Evolutionary conservation across 2,113 vertebrate species (phyloP).

Genomic region (Lycaon pictus): DNA sequence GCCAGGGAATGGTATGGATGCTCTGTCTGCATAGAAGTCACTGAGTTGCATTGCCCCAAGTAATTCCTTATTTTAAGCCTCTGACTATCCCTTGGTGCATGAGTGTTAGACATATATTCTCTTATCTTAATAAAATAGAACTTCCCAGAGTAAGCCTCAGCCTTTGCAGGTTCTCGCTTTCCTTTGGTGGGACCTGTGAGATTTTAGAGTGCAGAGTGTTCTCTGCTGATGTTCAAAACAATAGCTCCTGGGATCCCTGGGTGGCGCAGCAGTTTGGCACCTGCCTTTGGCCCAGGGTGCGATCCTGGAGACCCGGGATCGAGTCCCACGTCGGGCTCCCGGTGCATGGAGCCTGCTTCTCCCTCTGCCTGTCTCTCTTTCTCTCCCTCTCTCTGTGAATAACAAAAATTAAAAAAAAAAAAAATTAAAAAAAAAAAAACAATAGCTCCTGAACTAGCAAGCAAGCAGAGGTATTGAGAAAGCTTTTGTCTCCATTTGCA

Average conservation of each 20-base stretch:
- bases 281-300: too few relatives aligned
- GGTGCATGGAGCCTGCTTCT: too few relatives aligned
- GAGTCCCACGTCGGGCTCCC: too few relatives aligned
- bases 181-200: accelerated
- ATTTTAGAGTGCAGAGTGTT: accelerated
- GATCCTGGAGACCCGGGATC: too few relatives aligned
- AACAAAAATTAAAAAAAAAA: too few relatives aligned
- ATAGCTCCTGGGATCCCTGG: too few relatives aligned
- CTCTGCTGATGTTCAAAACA: neutral
- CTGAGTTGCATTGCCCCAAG: neutral
- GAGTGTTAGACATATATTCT: neutral
- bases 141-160: neutral
- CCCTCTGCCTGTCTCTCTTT: too few relatives aligned
- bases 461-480: neutral
- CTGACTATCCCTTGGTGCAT: too few relatives aligned
- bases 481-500: neutral
- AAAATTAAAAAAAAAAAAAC: neutral
- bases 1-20: neutral
- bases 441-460: neutral
- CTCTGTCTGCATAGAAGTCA: accelerated
- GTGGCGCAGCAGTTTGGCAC: too few relatives aligned
- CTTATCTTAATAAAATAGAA: neutral
- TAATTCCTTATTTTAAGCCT: neutral
- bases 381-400: too few relatives aligned
- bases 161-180: accelerated